Evolutionary conservation across 2,797 vertebrate genomes (phyloP).

Genomic region (Clarias laeviceps): DNA sequence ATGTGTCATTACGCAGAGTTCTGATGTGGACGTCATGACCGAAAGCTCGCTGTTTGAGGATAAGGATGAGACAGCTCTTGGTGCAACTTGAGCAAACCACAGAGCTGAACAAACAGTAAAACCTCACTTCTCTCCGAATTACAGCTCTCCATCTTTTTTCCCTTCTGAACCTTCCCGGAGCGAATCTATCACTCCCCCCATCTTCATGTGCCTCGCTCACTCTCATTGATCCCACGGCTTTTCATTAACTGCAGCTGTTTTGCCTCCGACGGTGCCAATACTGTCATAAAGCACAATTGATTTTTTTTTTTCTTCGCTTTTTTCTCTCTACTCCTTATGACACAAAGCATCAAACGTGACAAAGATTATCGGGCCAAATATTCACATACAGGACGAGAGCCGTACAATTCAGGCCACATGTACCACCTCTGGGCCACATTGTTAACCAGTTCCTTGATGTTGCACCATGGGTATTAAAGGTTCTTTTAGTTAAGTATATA

Average conservation of each 20-base stretch:
- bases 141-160: not conserved
- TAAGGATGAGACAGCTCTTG: slow-evolving; percentile 16
- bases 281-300: slow-evolving; percentile 7
- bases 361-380: slow-evolving; percentile 14
- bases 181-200: not conserved
- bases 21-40: slow-evolving; percentile 38
- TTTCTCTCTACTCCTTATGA: not conserved
- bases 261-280: slow-evolving; percentile 3
- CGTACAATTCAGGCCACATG: not conserved
- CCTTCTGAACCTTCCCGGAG: not conserved
- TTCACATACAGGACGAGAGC: not conserved
- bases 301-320: slow-evolving; percentile 6
- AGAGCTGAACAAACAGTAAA: not conserved
- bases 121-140: not conserved
- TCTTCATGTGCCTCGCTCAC: not conserved
- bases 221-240: slow-evolving; percentile 25
- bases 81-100: slow-evolving; percentile 9
- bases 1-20: slow-evolving; percentile 11
- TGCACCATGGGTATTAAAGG: not conserved
- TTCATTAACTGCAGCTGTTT: slow-evolving; percentile 22
- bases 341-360: slow-evolving; percentile 22
- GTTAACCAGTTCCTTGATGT: not conserved
- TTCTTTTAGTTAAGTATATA: too few species aligned
- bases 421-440: not conserved
- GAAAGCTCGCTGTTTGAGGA: not conserved